Evolutionary conservation across 2,113 vertebrate genomes (phyloP), one percentile per base, ranked within the genome.

Genomic region (Maccullochella peelii): DNA sequence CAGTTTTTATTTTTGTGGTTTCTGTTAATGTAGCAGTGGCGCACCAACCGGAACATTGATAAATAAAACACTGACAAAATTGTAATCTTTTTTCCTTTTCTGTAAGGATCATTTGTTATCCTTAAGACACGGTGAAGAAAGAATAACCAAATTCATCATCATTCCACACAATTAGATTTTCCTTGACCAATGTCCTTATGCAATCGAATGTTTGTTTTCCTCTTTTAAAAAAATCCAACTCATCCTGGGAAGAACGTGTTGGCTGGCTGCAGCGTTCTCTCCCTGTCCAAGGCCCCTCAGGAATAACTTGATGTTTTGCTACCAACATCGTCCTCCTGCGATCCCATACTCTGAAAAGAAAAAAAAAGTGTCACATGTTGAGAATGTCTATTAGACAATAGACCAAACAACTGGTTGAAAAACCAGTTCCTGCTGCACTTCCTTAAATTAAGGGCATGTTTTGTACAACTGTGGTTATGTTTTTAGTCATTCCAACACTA

Each of bases 231-330:
- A 92, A 87, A 88, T 92, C 92, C 87, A 89, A 93, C 91, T 89
- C 90, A 91, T 94, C 91, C 93, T 61, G 73, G 92, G 89, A 84
- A 90, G 90, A 94, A 92, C 86, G 82, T 81, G 90, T 90, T 82
- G 82, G 83, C 76, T 84, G 89, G 86, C 71, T 83, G 89, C 80
- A 80, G 84, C 86, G 80, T 86, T 93, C 86, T 88, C 73, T 83
- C 86, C 90, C 86, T 20, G 49, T 85, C 91, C 81, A 52, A 83
- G 71, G 82, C 83, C 86, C 85, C 96, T 99, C 98, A 99, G 89
- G 98, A 99, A 93, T 99, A 99, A 95, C 98, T 99, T 88, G 98
- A 98, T 52, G 98, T 98, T 96, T 99, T 99, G 96, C 97, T 99
- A 95, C 98, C 98, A 86, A 99, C 98, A 89, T 99, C 98, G 69